phyloP scores from a whole-genome alignment of 2,888 invertebrate species.

The Anaspis maculata region DNA sequence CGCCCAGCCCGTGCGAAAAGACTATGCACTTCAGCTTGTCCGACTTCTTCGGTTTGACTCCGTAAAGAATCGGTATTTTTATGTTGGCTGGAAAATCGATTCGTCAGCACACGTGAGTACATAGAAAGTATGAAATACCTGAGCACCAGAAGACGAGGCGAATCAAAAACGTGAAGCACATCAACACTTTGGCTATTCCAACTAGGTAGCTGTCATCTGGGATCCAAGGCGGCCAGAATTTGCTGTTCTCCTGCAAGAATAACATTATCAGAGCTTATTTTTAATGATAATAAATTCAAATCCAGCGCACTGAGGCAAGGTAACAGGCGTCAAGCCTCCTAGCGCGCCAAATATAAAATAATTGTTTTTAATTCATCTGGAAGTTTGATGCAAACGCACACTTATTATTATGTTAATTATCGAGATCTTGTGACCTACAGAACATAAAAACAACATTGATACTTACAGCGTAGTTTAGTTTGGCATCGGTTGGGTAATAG shows the following conservation, averaged over 20 bases:
- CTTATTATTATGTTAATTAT: no score
- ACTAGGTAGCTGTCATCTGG: conserved; percentile 47
- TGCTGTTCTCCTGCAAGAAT: not conserved
- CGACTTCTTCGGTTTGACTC: conserved; percentile 38
- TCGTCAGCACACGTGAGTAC: no score
- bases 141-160: conserved; percentile 34
- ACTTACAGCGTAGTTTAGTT: conserved; percentile 39
- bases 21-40: conserved; percentile 48
- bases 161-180: conserved; percentile 35
- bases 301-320: no score
- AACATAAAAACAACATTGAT: no score
- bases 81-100: conserved; percentile 37
- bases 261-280: no score
- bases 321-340: no score
- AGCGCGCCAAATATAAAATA: no score
- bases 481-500: conserved; percentile 49
- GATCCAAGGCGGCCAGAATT: conserved; percentile 48
- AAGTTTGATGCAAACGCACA: no score
- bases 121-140: no score
- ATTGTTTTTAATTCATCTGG: no score
- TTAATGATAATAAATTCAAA: no score
- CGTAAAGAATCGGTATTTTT: conserved; percentile 47
- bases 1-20: conserved; percentile 59
- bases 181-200: conserved; percentile 44
- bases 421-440: no score